These are phyloP conservation scores for Chrysaora quinquecirrha DNA, from an alignment of 30 jellyfish, hydroid and myxozoan genomes.

Conservation along the genomic window DNA sequence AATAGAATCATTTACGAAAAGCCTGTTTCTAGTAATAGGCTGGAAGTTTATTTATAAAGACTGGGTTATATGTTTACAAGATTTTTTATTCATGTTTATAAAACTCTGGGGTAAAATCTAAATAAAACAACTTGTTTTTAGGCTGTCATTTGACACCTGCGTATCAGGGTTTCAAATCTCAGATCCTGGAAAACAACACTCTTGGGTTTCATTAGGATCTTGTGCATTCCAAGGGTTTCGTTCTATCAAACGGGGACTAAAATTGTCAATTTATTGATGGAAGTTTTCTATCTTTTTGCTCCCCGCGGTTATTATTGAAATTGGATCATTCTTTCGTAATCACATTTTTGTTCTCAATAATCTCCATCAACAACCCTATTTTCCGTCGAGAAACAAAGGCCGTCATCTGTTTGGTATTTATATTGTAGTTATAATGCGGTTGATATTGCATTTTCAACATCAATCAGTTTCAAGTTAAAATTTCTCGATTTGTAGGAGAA, in stretches of 20 bases:
- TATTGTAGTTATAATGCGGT: not conserved
- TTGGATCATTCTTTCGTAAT: not conserved
- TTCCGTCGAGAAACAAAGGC: not conserved
- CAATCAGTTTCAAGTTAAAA: not conserved
- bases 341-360: not conserved
- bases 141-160: too few relatives aligned
- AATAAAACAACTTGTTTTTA: too few relatives aligned
- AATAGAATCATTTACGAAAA: too few relatives aligned
- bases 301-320: not conserved
- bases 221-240: not conserved
- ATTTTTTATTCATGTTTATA: too few relatives aligned
- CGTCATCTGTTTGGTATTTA: not conserved
- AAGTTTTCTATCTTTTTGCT: not conserved
- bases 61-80: too few relatives aligned
- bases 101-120: too few relatives aligned
- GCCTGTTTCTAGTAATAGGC: too few relatives aligned
- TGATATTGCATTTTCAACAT: not conserved
- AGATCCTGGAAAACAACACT: too few relatives aligned
- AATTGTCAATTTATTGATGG: not conserved
- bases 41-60: too few relatives aligned
- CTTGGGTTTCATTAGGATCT: not conserved
- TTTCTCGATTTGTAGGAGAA: conserved; percentile 31
- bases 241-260: not conserved
- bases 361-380: too few relatives aligned
- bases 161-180: too few relatives aligned